Conservation (phyloP, 2,888 invertebrate species). For the Microplitis deprimator region DNA sequence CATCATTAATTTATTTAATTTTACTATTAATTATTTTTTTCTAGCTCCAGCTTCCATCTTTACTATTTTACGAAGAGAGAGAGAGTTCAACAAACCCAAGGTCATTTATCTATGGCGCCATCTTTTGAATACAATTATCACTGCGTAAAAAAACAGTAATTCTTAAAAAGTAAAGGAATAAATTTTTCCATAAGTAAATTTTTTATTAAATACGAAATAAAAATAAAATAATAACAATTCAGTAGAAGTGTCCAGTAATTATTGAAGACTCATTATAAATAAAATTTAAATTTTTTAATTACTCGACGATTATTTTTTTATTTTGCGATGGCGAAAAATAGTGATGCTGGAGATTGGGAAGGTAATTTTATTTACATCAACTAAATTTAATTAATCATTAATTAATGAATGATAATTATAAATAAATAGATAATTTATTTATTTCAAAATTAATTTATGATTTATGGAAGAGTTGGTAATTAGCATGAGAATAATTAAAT, state of each 20-base stretch:
- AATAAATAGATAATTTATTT: neutral
- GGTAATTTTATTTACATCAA: conserved; percentile 52
- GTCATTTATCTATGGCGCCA: conserved; percentile 29
- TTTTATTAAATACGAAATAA: neutral
- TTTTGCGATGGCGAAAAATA: conserved; percentile 57
- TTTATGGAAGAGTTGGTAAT: neutral
- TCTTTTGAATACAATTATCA: conserved; percentile 25
- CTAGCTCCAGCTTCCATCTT: neutral
- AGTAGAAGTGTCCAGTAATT: neutral
- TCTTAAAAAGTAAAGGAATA: neutral
- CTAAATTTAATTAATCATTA: neutral
- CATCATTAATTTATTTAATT: conserved; percentile 12
- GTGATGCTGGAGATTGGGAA: conserved; percentile 62
- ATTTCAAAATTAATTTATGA: neutral
- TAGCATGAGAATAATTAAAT: neutral
- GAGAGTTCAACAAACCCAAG: neutral
- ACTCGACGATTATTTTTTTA: conserved; percentile 42
- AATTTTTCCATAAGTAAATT: neutral
- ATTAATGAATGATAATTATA: neutral
- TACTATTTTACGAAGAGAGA: neutral
- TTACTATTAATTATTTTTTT: neutral
- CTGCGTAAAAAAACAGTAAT: neutral
- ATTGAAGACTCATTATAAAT: neutral
- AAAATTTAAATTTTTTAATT: neutral
- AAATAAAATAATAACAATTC: neutral